Evolutionary conservation across 2,113 vertebrate species (phyloP).

Genomic region (Xenus cinereus): DNA sequence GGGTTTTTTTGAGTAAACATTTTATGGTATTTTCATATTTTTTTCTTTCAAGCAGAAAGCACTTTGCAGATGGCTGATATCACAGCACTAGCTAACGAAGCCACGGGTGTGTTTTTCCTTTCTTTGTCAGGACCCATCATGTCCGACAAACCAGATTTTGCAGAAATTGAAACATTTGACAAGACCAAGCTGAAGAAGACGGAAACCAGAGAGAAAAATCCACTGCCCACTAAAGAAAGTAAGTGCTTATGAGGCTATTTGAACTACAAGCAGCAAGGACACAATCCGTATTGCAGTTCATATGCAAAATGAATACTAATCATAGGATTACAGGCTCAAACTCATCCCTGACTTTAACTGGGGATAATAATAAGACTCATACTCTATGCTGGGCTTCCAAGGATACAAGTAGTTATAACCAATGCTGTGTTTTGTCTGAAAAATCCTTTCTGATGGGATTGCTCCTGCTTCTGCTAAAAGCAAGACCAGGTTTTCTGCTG

Average conservation of each 20-base stretch:
- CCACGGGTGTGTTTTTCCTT: slow-evolving; percentile 45
- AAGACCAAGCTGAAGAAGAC: slow-evolving; percentile 91
- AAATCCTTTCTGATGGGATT: not conserved
- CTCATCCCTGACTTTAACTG: not conserved
- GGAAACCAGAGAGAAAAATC: slow-evolving; percentile 89
- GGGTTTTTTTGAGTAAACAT: not conserved
- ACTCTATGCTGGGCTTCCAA: not conserved
- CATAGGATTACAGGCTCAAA: slow-evolving; percentile 29
- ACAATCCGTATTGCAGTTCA: not conserved
- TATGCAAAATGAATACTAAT: slow-evolving; percentile 50
- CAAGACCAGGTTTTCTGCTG: not conserved
- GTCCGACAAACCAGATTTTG: slow-evolving; percentile 89
- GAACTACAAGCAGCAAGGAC: not conserved
- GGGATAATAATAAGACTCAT: not conserved
- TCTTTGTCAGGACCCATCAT: slow-evolving; percentile 76
- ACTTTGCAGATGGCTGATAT: slow-evolving; percentile 32
- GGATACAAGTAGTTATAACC: not conserved
- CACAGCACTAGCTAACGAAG: slow-evolving; percentile 31
- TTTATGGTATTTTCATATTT: not conserved
- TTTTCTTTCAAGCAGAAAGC: not conserved
- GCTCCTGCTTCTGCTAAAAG: not conserved
- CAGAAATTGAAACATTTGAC: slow-evolving; percentile 87
- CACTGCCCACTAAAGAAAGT: slow-evolving; percentile 90
- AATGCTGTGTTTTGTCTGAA: not conserved
- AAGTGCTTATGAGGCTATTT: slow-evolving; percentile 62